Conservation (phyloP, 2,797 vertebrate genomes). For the Dicrostonyx torquatus region DNA sequence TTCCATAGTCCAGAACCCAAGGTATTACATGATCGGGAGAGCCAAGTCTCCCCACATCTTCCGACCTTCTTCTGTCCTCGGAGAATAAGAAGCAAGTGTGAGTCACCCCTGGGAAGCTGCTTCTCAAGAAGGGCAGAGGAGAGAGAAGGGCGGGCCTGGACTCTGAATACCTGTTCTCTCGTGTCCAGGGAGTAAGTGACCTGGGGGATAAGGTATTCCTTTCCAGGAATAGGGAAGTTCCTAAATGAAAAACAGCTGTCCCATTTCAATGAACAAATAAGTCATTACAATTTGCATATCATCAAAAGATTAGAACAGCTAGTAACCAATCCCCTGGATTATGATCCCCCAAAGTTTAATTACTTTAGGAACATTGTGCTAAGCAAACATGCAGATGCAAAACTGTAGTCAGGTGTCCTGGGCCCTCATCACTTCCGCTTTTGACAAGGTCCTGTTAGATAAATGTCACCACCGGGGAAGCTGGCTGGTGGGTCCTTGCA, state of each 20-base stretch:
- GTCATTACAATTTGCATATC: not conserved
- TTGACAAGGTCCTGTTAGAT: not conserved
- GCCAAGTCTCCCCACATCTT: not conserved
- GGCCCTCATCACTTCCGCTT: not conserved
- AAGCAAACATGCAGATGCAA: not conserved
- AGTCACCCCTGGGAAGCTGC: not conserved
- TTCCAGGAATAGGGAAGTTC: not conserved
- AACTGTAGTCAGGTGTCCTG: not conserved
- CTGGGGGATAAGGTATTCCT: not conserved
- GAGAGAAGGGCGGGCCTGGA: not conserved
- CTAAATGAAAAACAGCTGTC: not conserved
- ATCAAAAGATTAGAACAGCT: slow-evolving; percentile 15
- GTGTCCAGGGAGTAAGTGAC: not conserved
- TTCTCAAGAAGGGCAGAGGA: not conserved
- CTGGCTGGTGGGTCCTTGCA: not conserved
- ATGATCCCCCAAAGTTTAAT: not conserved
- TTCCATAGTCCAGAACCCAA: not conserved
- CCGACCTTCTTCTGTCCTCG: not conserved
- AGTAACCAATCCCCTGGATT: slow-evolving; percentile 10
- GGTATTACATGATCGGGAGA: not conserved
- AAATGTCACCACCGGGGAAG: not conserved
- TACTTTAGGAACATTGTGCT: not conserved
- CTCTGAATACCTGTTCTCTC: not conserved
- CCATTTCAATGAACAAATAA: not conserved
- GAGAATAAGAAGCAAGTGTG: not conserved